Evolutionary conservation across 2,113 vertebrate genomes (phyloP).

Genomic region (Xiphias gladius): DNA sequence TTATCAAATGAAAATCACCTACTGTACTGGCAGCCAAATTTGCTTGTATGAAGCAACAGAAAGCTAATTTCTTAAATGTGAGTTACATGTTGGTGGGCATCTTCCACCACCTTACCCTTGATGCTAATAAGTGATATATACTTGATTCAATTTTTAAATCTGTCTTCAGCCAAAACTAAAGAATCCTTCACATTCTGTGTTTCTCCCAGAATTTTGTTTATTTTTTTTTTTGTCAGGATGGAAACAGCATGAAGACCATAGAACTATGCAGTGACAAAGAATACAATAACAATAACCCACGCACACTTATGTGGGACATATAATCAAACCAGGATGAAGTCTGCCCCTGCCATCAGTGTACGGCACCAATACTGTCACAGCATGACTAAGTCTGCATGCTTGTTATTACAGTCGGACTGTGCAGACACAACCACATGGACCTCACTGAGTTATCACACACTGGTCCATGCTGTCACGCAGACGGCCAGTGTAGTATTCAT

Average conservation of each 20-base stretch:
- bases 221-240: conserved; percentile 18
- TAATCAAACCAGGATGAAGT: not conserved
- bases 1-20: no score
- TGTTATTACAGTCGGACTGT: not conserved
- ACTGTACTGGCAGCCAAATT: no score
- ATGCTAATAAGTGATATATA: no score
- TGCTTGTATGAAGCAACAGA: no score
- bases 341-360: not conserved
- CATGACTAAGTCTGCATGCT: not conserved
- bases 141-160: not conserved
- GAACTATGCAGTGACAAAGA: conserved; percentile 9
- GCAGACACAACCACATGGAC: not conserved
- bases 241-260: conserved; percentile 18
- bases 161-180: not conserved
- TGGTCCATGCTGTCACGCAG: not conserved
- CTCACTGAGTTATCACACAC: not conserved
- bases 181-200: not conserved
- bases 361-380: not conserved
- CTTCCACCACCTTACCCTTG: no score
- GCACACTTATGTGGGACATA: not conserved
- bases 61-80: no score
- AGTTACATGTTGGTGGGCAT: no score
- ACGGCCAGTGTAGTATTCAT: not conserved
- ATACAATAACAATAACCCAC: not conserved
- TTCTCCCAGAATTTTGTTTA: conserved; percentile 40